Evolutionary conservation across 2,888 invertebrate genomes (phyloP).

Genomic region (Lapara coniferarum): DNA sequence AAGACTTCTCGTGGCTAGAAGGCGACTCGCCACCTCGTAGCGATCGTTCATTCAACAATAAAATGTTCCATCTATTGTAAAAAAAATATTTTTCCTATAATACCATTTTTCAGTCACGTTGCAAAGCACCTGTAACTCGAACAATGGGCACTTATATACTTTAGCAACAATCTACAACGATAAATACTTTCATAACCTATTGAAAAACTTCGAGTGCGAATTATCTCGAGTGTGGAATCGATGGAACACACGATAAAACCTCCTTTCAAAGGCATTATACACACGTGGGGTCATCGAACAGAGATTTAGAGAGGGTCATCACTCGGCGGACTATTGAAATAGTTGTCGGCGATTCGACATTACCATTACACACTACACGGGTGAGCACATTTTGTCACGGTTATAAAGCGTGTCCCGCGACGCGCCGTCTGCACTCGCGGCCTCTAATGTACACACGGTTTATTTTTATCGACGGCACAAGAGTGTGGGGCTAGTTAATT

Average conservation of each 20-base stretch:
- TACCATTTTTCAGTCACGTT: background rate
- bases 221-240: background rate
- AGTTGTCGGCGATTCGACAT: constrained; percentile 40
- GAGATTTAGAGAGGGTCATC: constrained; percentile 55
- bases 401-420: constrained; percentile 48
- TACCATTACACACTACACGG: constrained; percentile 40
- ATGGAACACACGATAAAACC: background rate
- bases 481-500: constrained; percentile 54
- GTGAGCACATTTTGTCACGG: constrained; percentile 62
- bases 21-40: background rate
- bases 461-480: constrained; percentile 61
- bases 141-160: constrained; percentile 1
- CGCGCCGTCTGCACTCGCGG: constrained; percentile 64
- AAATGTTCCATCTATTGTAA: constrained; percentile 23
- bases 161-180: background rate
- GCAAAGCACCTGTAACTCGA: constrained; percentile 1
- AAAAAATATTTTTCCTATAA: background rate
- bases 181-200: background rate
- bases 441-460: constrained; percentile 57
- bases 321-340: constrained; percentile 53
- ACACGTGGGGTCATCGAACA: constrained; percentile 60
- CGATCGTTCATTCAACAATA: constrained; percentile 36
- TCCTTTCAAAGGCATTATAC: background rate
- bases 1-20: constrained; percentile 58
- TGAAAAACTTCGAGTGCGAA: background rate